Percentiles rank a stretch among this genome's conserved stretches.
Evolutionary conservation across 2,797 vertebrate genomes (phyloP).

Genomic region (Threskiornis aethiopicus): DNA sequence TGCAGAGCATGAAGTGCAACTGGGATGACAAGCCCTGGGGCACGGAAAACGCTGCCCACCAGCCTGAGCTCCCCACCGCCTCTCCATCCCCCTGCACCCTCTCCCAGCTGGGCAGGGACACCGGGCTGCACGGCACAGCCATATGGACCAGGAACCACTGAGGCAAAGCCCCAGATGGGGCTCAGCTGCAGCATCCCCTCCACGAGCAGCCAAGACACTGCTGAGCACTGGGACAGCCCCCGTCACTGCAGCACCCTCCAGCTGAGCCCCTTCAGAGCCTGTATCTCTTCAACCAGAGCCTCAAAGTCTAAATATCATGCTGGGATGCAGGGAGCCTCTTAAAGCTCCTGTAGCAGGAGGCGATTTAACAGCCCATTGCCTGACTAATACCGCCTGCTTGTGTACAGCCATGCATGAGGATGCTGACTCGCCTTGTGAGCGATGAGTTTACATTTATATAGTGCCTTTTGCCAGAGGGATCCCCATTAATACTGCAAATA

Average conservation of each 20-base stretch:
- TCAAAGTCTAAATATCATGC: background rate
- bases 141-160: fast-evolving
- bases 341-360: background rate
- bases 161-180: background rate
- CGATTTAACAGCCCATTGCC: background rate
- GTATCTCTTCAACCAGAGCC: background rate
- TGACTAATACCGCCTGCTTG: background rate
- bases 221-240: background rate
- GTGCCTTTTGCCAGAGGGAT: background rate
- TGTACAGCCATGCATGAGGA: fast-evolving
- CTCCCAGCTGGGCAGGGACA: background rate
- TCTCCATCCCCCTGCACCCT: background rate
- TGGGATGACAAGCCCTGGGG: fast-evolving
- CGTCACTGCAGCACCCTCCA: background rate
- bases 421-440: fast-evolving
- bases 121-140: fast-evolving
- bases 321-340: background rate
- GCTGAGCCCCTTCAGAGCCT: background rate
- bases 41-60: background rate
- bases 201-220: background rate
- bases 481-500: background rate
- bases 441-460: background rate
- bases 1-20: background rate
- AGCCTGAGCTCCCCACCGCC: background rate
- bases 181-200: background rate